Evolutionary conservation across 2,888 invertebrate species (phyloP).

Genomic region (Gandaritis pyraliata): DNA sequence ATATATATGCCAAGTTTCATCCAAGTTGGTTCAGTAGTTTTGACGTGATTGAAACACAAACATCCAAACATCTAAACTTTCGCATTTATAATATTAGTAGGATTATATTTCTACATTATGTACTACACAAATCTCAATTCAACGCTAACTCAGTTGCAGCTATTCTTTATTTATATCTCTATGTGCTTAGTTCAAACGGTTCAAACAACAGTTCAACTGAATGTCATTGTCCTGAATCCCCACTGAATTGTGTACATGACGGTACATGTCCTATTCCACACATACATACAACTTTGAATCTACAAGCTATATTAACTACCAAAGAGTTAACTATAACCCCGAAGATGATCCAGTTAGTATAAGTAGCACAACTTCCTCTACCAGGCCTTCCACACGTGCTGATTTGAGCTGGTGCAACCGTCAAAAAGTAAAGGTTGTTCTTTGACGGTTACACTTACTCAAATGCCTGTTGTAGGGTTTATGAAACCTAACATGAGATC

Average conservation of each 20-base stretch:
- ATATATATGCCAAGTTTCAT: no score
- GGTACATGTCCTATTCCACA: conserved; percentile 8
- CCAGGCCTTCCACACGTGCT: conserved; percentile 6
- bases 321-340: conserved; percentile 29
- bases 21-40: no score
- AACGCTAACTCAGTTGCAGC: neutral
- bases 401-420: no score
- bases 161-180: neutral
- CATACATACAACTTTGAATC: conserved; percentile 30
- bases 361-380: conserved; percentile 15
- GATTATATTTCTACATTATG: no score
- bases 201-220: conserved; percentile 2
- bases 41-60: no score
- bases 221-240: neutral
- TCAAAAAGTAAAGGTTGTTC: neutral
- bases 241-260: conserved; percentile 1
- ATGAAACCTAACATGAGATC: no score
- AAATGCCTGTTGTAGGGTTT: no score
- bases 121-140: neutral
- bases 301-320: conserved; percentile 30
- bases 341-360: conserved; percentile 31
- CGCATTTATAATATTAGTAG: no score
- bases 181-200: neutral
- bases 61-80: no score
- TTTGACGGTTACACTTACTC: neutral